These are phyloP conservation scores for Aselliscus stoliczkanus DNA, from an alignment of 2,797 vertebrate genomes.

Conservation along the genomic window DNA sequence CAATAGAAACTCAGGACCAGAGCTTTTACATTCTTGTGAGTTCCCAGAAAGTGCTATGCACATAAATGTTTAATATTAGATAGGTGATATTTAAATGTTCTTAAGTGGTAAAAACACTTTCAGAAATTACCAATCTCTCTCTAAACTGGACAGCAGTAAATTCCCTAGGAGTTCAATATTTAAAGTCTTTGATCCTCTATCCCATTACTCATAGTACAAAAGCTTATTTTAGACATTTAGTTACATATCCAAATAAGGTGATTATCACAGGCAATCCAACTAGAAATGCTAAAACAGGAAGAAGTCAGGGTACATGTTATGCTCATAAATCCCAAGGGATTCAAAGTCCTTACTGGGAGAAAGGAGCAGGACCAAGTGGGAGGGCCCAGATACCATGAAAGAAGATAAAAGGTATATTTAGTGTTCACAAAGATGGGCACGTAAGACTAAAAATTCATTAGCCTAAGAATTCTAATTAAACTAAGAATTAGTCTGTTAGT, in stretches of 20 bases:
- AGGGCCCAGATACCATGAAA: neutral
- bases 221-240: constrained; percentile 34
- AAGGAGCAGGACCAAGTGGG: neutral
- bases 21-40: neutral
- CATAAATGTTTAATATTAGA: constrained; percentile 24
- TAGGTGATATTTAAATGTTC: constrained; percentile 3
- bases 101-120: constrained; percentile 34
- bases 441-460: neutral
- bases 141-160: neutral
- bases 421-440: neutral
- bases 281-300: constrained; percentile 8
- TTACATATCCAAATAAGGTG: neutral
- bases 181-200: neutral
- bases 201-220: neutral
- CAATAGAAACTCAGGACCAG: neutral
- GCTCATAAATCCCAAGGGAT: neutral
- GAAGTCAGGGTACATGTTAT: neutral
- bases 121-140: constrained; percentile 1
- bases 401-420: neutral
- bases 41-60: neutral
- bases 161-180: constrained; percentile 4
- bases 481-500: neutral
- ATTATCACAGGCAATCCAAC: constrained; percentile 1
- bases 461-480: neutral
- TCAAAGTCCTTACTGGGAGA: neutral